Base-by-base conservation (phyloP, 2,888 invertebrate species). In the Chironomus tentans region DNA sequence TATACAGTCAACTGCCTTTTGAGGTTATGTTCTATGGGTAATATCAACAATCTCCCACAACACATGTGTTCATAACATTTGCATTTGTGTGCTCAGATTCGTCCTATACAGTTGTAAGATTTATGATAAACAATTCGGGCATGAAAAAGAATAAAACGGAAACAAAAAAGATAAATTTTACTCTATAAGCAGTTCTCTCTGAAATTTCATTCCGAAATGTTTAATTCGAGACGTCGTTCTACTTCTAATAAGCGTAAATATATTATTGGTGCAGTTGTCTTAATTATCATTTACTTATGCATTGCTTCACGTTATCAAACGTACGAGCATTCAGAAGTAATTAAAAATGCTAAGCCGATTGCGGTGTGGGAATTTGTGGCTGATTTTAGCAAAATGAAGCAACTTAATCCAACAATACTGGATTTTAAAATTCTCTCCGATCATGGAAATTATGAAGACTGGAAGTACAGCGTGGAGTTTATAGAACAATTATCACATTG, bases 351-450 rank as follows among this genome's bases (percentile, higher is more conserved):
- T 0, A 85, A 86, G 79, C 88, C 91, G 18, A 86, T 86, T 80
- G 84, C 84, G 38, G 88, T 89, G 47, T 91, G 91, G 91, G 90
- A 91, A 81, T 91, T 87, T 82, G 87, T 91, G n/a, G 89, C 91
- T 0, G 91, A 91, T 83, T 91, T 91, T n/a, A 68, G 68, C 13
- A 74, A 74, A 74, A 74, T 74, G 74, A 74, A 74, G 18, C 4
- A 15, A 21, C 47, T 74, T 4, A 74, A 74, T 48, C 74, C 74
- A n/a, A 74, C 74, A 18, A 74, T 74, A 77, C 82, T 86, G 18
- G 85, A 87, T 80, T 91, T 91, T 80, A 85, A 85, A 78, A 87
- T 91, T 68, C 82, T 88, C 0, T 83, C 86, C 0, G 91, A 92
- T 81, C 86, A 86, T 78, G 90, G 90, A 2, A 88, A 89, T 80